Evolutionary conservation across 2,888 invertebrate genomes (phyloP).

Genomic region (Macrosoma leucophasiata): DNA sequence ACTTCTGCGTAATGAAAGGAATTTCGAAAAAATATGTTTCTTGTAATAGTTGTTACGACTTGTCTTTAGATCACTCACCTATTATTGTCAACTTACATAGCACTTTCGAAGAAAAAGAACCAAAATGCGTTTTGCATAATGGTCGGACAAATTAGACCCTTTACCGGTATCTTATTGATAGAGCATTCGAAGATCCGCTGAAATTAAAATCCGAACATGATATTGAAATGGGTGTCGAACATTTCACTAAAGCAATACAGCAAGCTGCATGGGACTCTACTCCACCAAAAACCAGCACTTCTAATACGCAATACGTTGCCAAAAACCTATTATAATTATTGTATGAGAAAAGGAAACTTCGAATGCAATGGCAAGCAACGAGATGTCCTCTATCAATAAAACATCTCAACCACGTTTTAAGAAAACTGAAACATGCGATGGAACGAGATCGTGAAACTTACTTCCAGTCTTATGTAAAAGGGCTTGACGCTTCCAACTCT

Average conservation of each 20-base stretch:
- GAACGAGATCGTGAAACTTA: no score
- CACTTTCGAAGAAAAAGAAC: constrained; percentile 1
- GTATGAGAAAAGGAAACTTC: no score
- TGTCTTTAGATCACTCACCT: constrained; percentile 24
- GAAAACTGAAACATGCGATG: no score
- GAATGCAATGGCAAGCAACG: no score
- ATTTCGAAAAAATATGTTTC: constrained; percentile 15
- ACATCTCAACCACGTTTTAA: no score
- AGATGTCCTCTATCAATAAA: no score
- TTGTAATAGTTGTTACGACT: constrained; percentile 16
- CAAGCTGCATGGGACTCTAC: no score
- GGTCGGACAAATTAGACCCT: constrained; percentile 16
- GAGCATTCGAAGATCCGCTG: not conserved
- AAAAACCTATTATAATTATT: no score
- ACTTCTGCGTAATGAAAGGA: constrained; percentile 18
- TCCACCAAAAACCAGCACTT: constrained; percentile 2
- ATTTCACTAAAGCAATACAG: no score
- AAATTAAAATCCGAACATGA: constrained; percentile 12
- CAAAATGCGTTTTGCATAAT: constrained; percentile 16
- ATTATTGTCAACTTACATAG: constrained; percentile 10
- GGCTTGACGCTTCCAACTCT: no score
- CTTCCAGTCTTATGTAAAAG: no score
- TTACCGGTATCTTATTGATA: constrained; percentile 8
- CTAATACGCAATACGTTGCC: constrained; percentile 2
- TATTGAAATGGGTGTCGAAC: constrained; percentile 4